phyloP scores from a whole-genome alignment of 2,113 vertebrate genomes.

The Macrotis lagotis region DNA sequence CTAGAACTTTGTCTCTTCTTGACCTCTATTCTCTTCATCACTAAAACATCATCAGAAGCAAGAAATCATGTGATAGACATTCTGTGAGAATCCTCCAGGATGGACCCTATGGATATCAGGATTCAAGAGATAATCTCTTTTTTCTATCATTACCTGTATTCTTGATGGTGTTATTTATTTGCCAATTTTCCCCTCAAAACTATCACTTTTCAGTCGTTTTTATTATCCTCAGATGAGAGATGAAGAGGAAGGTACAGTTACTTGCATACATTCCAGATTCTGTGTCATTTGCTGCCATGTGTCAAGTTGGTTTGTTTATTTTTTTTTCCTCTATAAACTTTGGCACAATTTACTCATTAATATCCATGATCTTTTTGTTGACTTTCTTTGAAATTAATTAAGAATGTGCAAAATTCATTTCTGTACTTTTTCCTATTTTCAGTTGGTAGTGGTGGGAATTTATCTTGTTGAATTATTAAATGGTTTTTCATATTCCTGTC shows the following conservation, averaged over 20 bases:
- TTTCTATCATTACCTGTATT: not conserved
- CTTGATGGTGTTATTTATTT: not conserved
- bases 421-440: not conserved
- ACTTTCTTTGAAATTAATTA: constrained; percentile 21
- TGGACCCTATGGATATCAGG: not conserved
- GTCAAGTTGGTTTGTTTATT: not conserved
- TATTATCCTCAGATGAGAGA: constrained; percentile 1
- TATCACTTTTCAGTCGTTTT: not conserved
- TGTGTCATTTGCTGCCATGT: constrained; percentile 11
- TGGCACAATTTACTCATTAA: not conserved
- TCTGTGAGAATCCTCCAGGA: not conserved
- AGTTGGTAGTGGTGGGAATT: not conserved
- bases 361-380: not conserved
- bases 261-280: not conserved
- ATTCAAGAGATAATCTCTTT: not conserved
- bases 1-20: not conserved
- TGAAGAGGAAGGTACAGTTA: constrained; percentile 3
- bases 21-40: not conserved
- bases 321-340: constrained; percentile 22
- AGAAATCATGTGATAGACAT: not conserved
- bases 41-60: not conserved
- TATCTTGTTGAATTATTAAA: constrained; percentile 10
- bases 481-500: not conserved
- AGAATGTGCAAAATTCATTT: not conserved
- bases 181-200: not conserved